Base-by-base conservation (phyloP, 2,888 invertebrate species). In the Cyclophora punctaria region DNA sequence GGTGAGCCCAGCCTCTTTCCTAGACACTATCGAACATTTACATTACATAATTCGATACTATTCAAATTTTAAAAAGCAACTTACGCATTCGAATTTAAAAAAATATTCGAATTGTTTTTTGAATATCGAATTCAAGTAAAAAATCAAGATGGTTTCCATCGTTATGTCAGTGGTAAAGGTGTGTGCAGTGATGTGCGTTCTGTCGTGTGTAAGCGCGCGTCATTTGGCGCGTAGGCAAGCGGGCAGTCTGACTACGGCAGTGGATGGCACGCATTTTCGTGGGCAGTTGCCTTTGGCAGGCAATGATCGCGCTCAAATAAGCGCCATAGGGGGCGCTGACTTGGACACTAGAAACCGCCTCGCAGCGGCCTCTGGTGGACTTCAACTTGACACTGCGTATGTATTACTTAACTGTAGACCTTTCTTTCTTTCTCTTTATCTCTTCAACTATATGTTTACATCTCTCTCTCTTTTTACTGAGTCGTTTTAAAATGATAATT, bases 351-450 rank as follows among this genome's bases (percentile, higher is more conserved):
- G 51, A 3, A 55, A 45, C 34, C 51, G 59, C 7, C 43, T 69
- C 3, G 59, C 64, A 3, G 55, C 71, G 0, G 64, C 64, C 37
- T 67, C 70, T 3, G 67, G 64, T 47, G 79, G 80, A 6, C 7
- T 79, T 50, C 69, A 73, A 2, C 58, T 69, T 0, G 73, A 79
- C 44, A 75, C 78, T 52, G 56, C 61, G 78, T 79, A 57, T 76
- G 78, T 71, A 48, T 44, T 45, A 7, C 34, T 5, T 35, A 44
- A 3, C 44, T 33, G 34, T 44, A 34, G 2, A n/a, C 6, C 34
- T 42, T 41, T 7, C 34, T 2, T 5, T n/a, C 44, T 50, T 3
- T 4, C 7, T 43, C 42, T 4, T 43, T 4, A 7, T 43, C 20
- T 20, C 20, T 20, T 20, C 20, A 7, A 43, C 42, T 7, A 43